phyloP scores from a whole-genome alignment of 2,797 vertebrate species.

The Nasua narica region DNA sequence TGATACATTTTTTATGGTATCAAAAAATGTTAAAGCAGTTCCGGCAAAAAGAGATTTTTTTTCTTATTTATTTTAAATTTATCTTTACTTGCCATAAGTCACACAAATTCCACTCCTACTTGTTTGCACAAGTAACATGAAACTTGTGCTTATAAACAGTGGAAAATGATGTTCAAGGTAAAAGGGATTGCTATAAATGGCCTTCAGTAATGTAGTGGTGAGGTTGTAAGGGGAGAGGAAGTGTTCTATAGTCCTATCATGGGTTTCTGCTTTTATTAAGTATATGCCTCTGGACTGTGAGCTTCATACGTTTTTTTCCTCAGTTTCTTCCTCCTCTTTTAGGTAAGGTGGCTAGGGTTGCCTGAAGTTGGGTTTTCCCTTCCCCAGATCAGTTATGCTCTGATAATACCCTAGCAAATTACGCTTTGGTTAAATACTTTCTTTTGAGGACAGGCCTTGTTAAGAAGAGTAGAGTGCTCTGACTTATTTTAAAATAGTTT shows the following conservation, averaged over 20 bases:
- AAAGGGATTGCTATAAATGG: neutral
- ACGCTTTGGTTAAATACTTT: neutral
- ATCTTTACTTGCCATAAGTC: neutral
- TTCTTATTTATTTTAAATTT: neutral
- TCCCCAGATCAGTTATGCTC: neutral
- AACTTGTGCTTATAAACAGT: neutral
- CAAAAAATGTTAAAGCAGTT: neutral
- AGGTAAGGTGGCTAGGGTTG: neutral
- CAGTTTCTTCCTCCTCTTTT: neutral
- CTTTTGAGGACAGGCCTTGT: neutral
- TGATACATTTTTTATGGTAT: neutral
- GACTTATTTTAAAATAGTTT: neutral
- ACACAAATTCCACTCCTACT: neutral
- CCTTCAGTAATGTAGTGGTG: neutral
- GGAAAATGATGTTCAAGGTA: neutral
- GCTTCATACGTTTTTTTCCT: neutral
- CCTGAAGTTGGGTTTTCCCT: neutral
- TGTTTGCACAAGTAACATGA: neutral
- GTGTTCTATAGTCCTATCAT: neutral
- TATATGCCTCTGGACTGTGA: neutral
- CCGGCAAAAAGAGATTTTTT: neutral
- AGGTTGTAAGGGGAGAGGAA: neutral
- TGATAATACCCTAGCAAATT: neutral
- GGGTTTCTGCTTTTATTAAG: neutral
- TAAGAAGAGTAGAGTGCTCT: neutral